A percentile compares a stretch with the other conserved stretches of the same genome.
Evolutionary conservation across 30 jellyfish, hydroid and myxozoan species (phyloP).

Genomic region (Aurelia aurita complex sp. Pacific): DNA sequence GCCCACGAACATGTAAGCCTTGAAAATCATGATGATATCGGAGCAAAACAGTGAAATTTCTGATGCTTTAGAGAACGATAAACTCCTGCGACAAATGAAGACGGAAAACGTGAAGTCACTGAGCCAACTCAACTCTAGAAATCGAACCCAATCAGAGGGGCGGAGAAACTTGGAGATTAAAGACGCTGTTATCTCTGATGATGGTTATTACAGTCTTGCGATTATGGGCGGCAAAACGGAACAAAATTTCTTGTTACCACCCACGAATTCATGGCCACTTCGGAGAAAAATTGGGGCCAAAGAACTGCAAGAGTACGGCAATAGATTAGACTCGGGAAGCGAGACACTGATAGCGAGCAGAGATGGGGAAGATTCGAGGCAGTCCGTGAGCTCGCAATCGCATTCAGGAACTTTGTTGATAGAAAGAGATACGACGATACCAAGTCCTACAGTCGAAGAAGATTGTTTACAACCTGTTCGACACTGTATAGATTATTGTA

Average conservation of each 20-base stretch:
- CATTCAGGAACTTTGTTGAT: constrained; percentile 29
- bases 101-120: constrained; percentile 3
- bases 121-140: constrained; percentile 11
- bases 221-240: constrained; percentile 20
- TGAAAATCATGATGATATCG: not conserved
- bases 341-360: constrained; percentile 9
- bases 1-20: not conserved
- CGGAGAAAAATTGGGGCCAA: constrained; percentile 55
- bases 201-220: constrained; percentile 62
- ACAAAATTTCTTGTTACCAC: constrained; percentile 36
- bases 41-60: not conserved
- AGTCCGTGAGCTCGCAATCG: constrained; percentile 38
- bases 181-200: constrained; percentile 39
- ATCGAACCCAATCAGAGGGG: constrained; percentile 33
- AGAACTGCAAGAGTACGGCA: constrained; percentile 64
- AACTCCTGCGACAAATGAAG: not conserved
- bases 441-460: not conserved
- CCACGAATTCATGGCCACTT: constrained; percentile 77
- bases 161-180: constrained; percentile 25
- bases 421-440: constrained; percentile 6
- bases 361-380: not conserved
- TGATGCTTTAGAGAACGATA: not conserved
- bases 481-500: constrained; percentile 58
- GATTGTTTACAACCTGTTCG: constrained; percentile 8
- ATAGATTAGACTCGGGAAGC: constrained; percentile 60